Evolutionary conservation across 1,140 invertebrate genomes (phyloP), one percentile per base, ranked within the genome.

Genomic region (Leptonema lineaticorne): DNA sequence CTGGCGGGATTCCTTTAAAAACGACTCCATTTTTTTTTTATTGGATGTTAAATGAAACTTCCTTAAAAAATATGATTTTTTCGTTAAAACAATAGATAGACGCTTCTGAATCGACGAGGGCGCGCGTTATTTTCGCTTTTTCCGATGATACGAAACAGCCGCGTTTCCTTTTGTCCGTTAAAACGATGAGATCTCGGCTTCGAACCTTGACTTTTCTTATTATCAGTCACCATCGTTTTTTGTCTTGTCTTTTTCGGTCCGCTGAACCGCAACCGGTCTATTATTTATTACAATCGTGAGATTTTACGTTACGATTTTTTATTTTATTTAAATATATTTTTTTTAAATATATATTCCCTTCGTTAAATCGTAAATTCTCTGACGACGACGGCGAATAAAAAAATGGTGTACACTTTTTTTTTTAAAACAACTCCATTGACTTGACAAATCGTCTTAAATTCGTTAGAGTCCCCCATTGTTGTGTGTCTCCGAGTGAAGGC

Each of bases 211-310:
- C 20, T 53, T 53, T 53, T 24, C 20, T 41, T 41, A 41, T 41
- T 41, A 41, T 41, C 37, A 41, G 37, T 26, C 50, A 53, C 50
- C 27, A 22, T 59, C 33, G 57, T 59, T 33, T 59, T 53, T 59
- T 11, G 27, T 57, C 57, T 59, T 28, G n/a, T 11, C 28, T 30
- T 59, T 33, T 41, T 18, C 27, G 33, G 8, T 59, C 28, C 16
- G 33, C n/a, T 59, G 57, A 30, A 33, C 33, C 6, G 28, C 16
- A 16, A 41, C 37, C 37, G 37, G 3, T 16, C 37, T 41, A 41
- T 41, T 41, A 41, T 41, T 41, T 41, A 41, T 41, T 41, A 41
- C 37, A 9, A 41, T 41, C 37, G 37, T 41, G 37, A 4, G 37
- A 41, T 41, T 41, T 41, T 41, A 14, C 16, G 2, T 11, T 14